Percentiles rank a stretch among this genome's conserved stretches.
Conservation (phyloP, 2,113 vertebrate genomes). For the Philantomba maxwellii region DNA sequence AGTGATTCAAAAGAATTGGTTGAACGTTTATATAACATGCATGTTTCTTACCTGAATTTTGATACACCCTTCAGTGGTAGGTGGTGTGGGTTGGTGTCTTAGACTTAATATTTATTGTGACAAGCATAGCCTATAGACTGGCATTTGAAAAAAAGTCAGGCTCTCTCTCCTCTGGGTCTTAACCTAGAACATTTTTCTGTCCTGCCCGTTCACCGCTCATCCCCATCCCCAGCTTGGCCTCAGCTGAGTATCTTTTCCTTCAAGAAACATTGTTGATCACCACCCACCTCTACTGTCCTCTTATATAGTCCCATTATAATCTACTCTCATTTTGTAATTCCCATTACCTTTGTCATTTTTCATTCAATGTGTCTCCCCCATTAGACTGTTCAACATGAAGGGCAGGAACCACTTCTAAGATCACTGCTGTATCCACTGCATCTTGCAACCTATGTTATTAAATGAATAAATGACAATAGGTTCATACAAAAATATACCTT, state of each 20-base stretch:
- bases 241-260: not conserved
- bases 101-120: not conserved
- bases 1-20: not conserved
- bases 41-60: conserved; percentile 10
- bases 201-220: too few relatives aligned
- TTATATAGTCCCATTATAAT: not conserved
- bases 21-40: not conserved
- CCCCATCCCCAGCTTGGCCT: not conserved
- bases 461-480: not conserved
- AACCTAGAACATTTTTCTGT: not conserved
- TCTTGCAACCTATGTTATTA: not conserved
- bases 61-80: not conserved
- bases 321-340: not conserved
- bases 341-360: not conserved
- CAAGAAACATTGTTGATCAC: not conserved
- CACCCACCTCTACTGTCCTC: not conserved
- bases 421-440: not conserved
- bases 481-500: not conserved
- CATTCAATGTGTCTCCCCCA: not conserved
- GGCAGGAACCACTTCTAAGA: not conserved
- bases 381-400: not conserved
- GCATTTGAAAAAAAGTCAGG: not conserved
- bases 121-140: not conserved
- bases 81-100: not conserved
- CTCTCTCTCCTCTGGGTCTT: not conserved